Conservation (phyloP, 2,113 vertebrate genomes). For the Proteles cristata region DNA sequence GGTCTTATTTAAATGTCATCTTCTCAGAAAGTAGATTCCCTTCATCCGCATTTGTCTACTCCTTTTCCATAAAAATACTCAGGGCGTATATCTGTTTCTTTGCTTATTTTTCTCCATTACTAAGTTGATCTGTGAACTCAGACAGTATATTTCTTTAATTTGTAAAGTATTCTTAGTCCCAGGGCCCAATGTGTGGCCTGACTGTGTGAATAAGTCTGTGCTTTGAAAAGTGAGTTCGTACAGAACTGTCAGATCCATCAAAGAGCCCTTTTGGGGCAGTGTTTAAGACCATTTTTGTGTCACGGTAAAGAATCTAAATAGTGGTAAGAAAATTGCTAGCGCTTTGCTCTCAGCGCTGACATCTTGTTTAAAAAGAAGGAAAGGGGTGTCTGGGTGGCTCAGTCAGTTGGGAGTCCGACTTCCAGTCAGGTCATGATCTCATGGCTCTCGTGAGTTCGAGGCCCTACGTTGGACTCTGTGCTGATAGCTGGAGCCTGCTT, state of each 20-base stretch:
- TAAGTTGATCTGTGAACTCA: neutral
- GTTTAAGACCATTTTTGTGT: slow-evolving; percentile 33
- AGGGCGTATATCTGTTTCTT: neutral
- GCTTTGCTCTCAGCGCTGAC: slow-evolving; percentile 15
- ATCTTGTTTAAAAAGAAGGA: neutral
- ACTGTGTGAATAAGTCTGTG: neutral
- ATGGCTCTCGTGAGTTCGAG: no score
- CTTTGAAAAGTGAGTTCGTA: slow-evolving; percentile 28
- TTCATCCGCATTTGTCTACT: neutral
- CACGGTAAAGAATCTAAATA: slow-evolving; percentile 13
- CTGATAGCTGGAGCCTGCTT: no score
- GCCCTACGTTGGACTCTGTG: no score
- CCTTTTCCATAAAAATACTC: neutral
- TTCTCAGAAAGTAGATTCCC: neutral
- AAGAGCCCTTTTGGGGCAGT: neutral
- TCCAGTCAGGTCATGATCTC: no score
- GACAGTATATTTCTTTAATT: neutral
- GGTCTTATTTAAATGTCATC: neutral
- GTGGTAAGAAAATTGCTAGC: neutral
- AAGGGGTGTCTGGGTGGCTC: no score
- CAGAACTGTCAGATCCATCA: neutral
- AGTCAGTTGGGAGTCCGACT: no score
- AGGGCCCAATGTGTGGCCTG: neutral
- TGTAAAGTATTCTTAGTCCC: neutral
- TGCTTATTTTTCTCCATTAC: neutral